Evolutionary conservation across 2,113 vertebrate genomes (phyloP), one percentile per base, ranked within the genome.

Genomic region (Dermatemys mawii): DNA sequence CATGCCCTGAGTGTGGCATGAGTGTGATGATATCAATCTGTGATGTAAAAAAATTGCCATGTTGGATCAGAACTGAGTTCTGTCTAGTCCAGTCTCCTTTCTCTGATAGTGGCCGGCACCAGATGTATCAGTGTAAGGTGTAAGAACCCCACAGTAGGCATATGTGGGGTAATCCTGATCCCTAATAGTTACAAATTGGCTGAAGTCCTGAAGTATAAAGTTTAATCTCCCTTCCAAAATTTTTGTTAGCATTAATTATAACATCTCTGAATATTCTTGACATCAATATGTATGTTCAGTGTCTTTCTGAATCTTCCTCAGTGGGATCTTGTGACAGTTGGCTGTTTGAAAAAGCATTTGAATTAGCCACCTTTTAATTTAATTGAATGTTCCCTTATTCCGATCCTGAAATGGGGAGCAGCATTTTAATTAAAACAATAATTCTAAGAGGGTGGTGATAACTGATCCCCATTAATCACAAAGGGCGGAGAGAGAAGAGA

Each of bases 21-120:
- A 0, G n/a, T 41, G 81, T 89, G 57, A 0, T 0, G 32, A 29
- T 2, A 0, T 41, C 67, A 70, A 44, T 78, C 73, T 46, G 41
- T 35, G 4, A 9, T 3, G 1, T 87, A 26, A 16, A 1, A 1
- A 51, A 67, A n/a, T 6, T 38, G 49, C 78, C 6, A n/a, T 8
- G 0, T 16, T 6, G 63, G 10, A 92, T 80, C 80, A 79, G 17
- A 41, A 81, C 4, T 83, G 83, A 73, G 73, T 80, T 70, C 44
- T 81, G 6, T 85, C 17, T 1, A 0, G 5, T 54, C 29, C 81
- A 38, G 0, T 75, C 4, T 35, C 7, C 54, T 88, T 48, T 70
- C 50, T 60, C 50, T 9, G 24, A 48, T 54, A 87, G 44, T 8
- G 14, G 53, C 46, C 46, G 32, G 38, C 76, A 76, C 49, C 27